Evolutionary conservation across 2,797 vertebrate genomes (phyloP).

Genomic region (Morus bassanus): DNA sequence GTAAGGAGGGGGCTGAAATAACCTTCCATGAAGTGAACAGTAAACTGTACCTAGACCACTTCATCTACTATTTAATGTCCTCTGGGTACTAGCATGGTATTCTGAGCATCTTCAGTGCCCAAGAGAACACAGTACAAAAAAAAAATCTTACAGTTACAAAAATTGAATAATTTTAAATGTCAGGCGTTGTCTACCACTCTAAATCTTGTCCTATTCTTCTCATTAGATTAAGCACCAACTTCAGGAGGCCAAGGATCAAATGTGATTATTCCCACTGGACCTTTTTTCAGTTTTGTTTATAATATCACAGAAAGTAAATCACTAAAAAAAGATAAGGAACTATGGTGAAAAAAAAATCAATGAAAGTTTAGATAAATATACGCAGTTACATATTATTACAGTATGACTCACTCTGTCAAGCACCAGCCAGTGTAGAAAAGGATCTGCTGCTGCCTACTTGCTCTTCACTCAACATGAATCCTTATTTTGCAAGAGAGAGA

Average conservation of each 20-base stretch:
- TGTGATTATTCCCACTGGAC: not conserved
- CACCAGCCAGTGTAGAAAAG: not conserved
- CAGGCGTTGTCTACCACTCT: not conserved
- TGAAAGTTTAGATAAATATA: not conserved
- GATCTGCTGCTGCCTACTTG: slow-evolving; percentile 31
- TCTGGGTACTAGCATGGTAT: not conserved
- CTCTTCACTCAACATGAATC: not conserved
- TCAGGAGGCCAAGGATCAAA: not conserved
- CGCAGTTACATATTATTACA: slow-evolving; percentile 7
- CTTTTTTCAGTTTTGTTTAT: not conserved
- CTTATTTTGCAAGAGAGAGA: not conserved
- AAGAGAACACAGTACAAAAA: not conserved
- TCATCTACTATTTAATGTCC: not conserved
- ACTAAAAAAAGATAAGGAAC: slow-evolving; percentile 13
- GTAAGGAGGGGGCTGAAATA: not conserved
- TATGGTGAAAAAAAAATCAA: not conserved
- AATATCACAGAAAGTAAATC: not conserved
- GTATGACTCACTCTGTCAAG: slow-evolving; percentile 43
- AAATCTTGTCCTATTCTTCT: not conserved
- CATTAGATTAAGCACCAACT: not conserved
- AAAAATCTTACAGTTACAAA: not conserved
- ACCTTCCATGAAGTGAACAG: not conserved
- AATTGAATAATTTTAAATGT: not conserved
- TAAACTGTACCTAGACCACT: not conserved
- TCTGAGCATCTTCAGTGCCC: not conserved